A percentile compares a stretch with the other conserved stretches of the same genome.
Evolutionary conservation across 2,113 vertebrate genomes (phyloP).

Genomic region (Riparia riparia): DNA sequence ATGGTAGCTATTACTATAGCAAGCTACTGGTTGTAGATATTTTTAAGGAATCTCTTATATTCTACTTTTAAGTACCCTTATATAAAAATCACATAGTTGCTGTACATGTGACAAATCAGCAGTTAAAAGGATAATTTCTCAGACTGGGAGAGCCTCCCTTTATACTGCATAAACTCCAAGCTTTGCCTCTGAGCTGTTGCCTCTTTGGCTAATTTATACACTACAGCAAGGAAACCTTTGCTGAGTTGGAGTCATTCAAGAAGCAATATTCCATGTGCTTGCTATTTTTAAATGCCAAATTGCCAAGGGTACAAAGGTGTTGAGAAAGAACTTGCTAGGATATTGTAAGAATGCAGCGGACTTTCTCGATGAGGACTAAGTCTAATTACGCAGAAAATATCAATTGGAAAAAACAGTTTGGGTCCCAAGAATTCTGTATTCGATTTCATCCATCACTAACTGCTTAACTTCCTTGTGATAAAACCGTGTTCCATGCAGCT

Average conservation of each 20-base stretch:
- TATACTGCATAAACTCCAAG: neutral
- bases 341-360: neutral
- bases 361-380: neutral
- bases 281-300: neutral
- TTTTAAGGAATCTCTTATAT: neutral
- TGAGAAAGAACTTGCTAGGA: neutral
- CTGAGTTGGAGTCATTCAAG: neutral
- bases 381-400: neutral
- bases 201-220: neutral
- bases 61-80: neutral
- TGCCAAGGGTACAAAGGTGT: neutral
- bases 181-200: neutral
- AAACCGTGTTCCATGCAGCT: neutral
- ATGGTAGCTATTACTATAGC: neutral
- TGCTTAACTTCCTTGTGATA: neutral
- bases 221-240: neutral
- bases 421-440: neutral
- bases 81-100: neutral
- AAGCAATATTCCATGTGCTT: neutral
- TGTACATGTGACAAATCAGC: neutral
- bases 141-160: neutral
- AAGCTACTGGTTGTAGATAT: constrained; percentile 16
- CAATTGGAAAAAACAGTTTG: neutral
- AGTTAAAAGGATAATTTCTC: neutral
- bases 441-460: neutral